Percentiles rank a stretch among this genome's conserved stretches.
Evolutionary conservation across 1,140 invertebrate species (phyloP).

Genomic region (Drosophila kohkoa): DNA sequence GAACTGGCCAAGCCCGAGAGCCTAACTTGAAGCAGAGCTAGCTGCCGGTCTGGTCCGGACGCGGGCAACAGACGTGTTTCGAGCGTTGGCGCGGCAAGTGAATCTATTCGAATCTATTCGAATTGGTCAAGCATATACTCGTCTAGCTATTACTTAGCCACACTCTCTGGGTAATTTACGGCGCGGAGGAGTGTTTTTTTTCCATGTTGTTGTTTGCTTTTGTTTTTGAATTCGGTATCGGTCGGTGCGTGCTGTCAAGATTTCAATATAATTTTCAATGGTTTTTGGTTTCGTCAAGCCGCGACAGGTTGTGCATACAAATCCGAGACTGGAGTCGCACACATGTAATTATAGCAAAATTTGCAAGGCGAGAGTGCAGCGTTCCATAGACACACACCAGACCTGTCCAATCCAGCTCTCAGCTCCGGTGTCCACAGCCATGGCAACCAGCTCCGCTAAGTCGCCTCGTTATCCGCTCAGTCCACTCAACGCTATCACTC

Average conservation of each 20-base stretch:
- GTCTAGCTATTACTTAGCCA: background rate
- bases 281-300: slow-evolving; percentile 44
- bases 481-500: slow-evolving; percentile 26
- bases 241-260: slow-evolving; percentile 36
- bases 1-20: slow-evolving; percentile 23
- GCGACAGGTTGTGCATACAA: slow-evolving; percentile 63
- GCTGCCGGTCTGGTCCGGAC: slow-evolving; percentile 15
- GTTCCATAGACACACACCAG: background rate
- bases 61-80: slow-evolving; percentile 62
- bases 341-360: slow-evolving; percentile 53
- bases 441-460: background rate
- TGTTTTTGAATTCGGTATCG: slow-evolving; percentile 4
- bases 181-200: slow-evolving; percentile 4
- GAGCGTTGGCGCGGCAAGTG: slow-evolving; percentile 52
- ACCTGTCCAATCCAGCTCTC: background rate
- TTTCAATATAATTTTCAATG: slow-evolving; percentile 59
- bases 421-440: slow-evolving; percentile 21
- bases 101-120: slow-evolving; percentile 47
- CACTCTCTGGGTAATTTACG: slow-evolving; percentile 20
- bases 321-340: slow-evolving; percentile 45
- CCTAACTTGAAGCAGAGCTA: slow-evolving; percentile 16
- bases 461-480: background rate
- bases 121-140: slow-evolving; percentile 12
- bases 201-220: background rate
- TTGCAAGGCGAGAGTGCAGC: slow-evolving; percentile 34